Evolutionary conservation across 2,797 vertebrate genomes (phyloP).

Genomic region (Adelosebastes latens): DNA sequence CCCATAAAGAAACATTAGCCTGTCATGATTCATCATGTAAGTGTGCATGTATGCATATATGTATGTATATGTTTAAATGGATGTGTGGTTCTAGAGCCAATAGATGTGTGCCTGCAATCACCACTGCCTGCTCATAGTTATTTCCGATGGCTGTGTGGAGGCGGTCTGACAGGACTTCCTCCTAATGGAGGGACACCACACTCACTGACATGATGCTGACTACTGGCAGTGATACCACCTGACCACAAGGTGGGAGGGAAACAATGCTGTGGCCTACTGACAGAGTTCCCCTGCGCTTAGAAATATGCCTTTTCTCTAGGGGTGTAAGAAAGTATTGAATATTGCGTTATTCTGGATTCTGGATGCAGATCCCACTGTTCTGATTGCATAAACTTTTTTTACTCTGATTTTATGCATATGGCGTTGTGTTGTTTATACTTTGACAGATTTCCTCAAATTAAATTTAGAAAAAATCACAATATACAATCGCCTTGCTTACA

Average conservation of each 20-base stretch:
- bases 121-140: constrained; percentile 22
- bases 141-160: constrained; percentile 27
- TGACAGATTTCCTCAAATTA: too few species aligned
- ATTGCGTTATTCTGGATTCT: too few species aligned
- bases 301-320: background rate
- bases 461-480: too few species aligned
- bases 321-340: too few species aligned
- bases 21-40: background rate
- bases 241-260: constrained; percentile 23
- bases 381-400: too few species aligned
- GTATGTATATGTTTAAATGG: background rate
- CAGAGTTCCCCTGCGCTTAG: background rate
- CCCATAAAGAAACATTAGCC: background rate
- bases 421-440: too few species aligned
- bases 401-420: too few species aligned
- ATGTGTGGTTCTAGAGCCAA: background rate
- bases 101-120: constrained; percentile 14
- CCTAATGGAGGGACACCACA: constrained; percentile 41
- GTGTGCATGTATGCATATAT: background rate
- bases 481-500: too few species aligned
- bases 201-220: constrained; percentile 42
- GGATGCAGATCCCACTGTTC: too few species aligned
- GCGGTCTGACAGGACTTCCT: constrained; percentile 48
- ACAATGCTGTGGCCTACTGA: constrained; percentile 14
- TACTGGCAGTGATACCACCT: constrained; percentile 24